Percentiles rank a stretch among this genome's conserved stretches.
phyloP scores from a whole-genome alignment of 1,140 invertebrate genomes.

The Hyles vespertilio region DNA sequence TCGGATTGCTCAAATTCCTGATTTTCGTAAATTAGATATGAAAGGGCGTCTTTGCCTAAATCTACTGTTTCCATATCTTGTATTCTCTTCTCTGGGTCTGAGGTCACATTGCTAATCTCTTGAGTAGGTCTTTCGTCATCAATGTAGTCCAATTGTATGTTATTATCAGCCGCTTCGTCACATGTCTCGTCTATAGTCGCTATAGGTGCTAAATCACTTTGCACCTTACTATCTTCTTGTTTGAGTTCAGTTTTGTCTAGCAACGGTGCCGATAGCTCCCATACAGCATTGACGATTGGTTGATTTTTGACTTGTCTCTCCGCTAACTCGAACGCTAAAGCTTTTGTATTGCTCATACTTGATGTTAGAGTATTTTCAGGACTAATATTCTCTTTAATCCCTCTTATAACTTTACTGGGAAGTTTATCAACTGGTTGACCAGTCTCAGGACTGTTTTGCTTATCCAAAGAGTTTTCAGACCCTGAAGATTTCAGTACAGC shows the following conservation, averaged over 20 bases:
- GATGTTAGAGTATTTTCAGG: slow-evolving; percentile 70
- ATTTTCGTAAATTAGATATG: slow-evolving; percentile 55
- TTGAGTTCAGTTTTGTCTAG: slow-evolving; percentile 39
- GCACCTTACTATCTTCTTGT: slow-evolving; percentile 33
- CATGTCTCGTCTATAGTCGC: slow-evolving; percentile 60
- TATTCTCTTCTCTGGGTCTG: slow-evolving; percentile 16
- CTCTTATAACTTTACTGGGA: slow-evolving; percentile 63
- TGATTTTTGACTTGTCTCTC: slow-evolving; percentile 48
- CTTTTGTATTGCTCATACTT: slow-evolving; percentile 59
- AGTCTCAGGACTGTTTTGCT: slow-evolving; percentile 54
- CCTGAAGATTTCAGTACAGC: slow-evolving; percentile 58
- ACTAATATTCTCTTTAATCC: slow-evolving; percentile 73
- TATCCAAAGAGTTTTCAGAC: slow-evolving; percentile 56
- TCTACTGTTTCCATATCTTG: slow-evolving; percentile 34
- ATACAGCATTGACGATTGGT: slow-evolving; percentile 31
- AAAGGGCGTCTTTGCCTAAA: slow-evolving; percentile 59
- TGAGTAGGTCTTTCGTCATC: slow-evolving; percentile 35
- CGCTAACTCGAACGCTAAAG: slow-evolving; percentile 50
- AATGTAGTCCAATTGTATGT: slow-evolving; percentile 50
- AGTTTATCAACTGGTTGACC: slow-evolving; percentile 65
- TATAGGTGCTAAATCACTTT: slow-evolving; percentile 55
- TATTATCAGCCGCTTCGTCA: slow-evolving; percentile 46
- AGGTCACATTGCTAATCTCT: not conserved
- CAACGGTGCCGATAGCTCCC: slow-evolving; percentile 29
- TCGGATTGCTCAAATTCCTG: slow-evolving; percentile 34